Base-by-base conservation (phyloP, 2,113 vertebrate species). In the Mustela nigripes region DNA sequence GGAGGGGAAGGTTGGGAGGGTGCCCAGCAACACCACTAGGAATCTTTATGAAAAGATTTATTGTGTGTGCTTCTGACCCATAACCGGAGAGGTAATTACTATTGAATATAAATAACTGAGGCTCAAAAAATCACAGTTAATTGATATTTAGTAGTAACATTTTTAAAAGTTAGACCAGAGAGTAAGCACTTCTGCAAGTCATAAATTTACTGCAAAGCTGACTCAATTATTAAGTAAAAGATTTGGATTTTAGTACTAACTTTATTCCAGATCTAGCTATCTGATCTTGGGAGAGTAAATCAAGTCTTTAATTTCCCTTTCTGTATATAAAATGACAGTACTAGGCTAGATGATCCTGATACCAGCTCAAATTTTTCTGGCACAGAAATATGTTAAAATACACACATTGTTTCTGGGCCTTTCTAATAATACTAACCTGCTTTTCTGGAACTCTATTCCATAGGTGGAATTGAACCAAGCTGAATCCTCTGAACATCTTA, bases 31-130 rank as follows among this genome's bases (percentile, higher is more conserved):
- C 22, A 71, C 65, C 79, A 74, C 74, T 63, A 39, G 63, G 39
- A 91, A 67, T 91, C 86, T 83, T 83, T 87, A 94, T 97, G 88
- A 94, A 94, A 95, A 94, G 85, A 73, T 96, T 87, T 92, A 91
- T 74, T 97, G 74, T 97, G 21, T 95, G 67, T 60, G n/a, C 69
- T 84, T 96, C 69, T 69, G 79, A 88, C 36, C 18, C 28, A 90
- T 69, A 95, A 79, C 60, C 65, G 89, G 79, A 62, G 90, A 78
- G 67, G 45, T 83, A 53, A 79, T 83, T 96, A 86, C 78, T 86
- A 67, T 1, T 95, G 45, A 91, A 45, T 67, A 73, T 89, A 95
- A 96, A 93, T 86, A 93, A 78, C 79, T 84, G 36, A 33, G 45
- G 9, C 88, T 85, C 39, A 89, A 65, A 95, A 89, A 67, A 16